Evolutionary conservation across 2,797 vertebrate genomes (phyloP), one percentile per base, ranked within the genome.

Genomic region (Podarcis siculus): DNA sequence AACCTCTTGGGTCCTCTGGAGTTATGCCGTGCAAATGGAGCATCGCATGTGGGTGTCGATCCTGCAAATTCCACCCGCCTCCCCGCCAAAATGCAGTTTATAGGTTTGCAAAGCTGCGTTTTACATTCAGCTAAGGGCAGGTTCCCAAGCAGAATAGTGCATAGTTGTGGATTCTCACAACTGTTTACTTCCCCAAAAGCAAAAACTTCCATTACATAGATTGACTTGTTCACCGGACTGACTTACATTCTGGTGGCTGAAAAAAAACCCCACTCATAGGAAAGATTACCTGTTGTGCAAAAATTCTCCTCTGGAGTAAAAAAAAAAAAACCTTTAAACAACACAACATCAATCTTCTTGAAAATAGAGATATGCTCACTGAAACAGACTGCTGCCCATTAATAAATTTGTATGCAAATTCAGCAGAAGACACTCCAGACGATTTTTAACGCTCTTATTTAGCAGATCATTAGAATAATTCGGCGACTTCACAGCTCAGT

Each of bases 1-100:
- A 89, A 73, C 42, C 78, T 89, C 88, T 85, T 45, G 69, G 39
- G 83, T 45, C 39, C 37, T 49, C n/a, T 67, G 73, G 76, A 72
- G 30, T 77, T 84, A n/a, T 64, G 69, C 10, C 13, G n/a, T 49
- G 39, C 78, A 81, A 81, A 37, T 8, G 45, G 78, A 81, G 71
- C 61, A 78, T 55, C 78, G 30, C 9, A 8, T 23, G 66, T 49
- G n/a, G 55, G 66, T 49, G 3, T 67, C 23, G n/a, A 2, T 42
- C 58, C 61, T 67, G 69, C 42, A 30, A 75, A 85, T 17, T 25
- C 39, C 5, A 27, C 7, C 25, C 27, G 4, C 13, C 42, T 30
- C 76, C 27, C 39, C 25, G 3, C 13, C 25, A 45, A 25, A 37
- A 64, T 58, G 37, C 37, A 78, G 10, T 7, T 55, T 81, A 32